Evolutionary conservation across 2,113 vertebrate genomes (phyloP), one percentile per base, ranked within the genome.

Genomic region (Thamnophis sirtalis): DNA sequence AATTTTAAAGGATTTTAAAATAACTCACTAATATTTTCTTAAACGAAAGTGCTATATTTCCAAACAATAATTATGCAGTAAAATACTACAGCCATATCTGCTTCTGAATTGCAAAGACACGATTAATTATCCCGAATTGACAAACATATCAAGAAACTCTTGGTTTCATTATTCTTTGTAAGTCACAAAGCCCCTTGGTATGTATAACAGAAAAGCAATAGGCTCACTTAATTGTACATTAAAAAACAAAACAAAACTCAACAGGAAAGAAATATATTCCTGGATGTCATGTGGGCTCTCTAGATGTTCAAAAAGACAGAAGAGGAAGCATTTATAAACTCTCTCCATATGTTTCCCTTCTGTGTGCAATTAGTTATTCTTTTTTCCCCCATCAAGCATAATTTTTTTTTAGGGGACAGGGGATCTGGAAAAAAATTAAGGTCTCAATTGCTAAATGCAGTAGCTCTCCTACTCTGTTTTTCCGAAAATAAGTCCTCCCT

Each of bases 121-220:
- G n/a, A 3, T 94, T 96, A 94, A 93, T 96, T 95, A 90, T 15
- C 92, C 93, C 93, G 95, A 95, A 93, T 94, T 63, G 94, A 38
- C 4, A 48, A 22, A 87, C 0, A 48, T n/a, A 86, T 94, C 86
- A 93, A 95, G 68, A 1, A 1, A 13, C 87, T 95, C 9, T 93
- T 85, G 90, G 17, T 38, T 19, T 50, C 43, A 88, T 10, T 89
- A 54, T 86, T 92, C 94, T 87, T 96, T 95, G 22, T 92, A 92
- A 68, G 17, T 91, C 73, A 21, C 22, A 93, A 60, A 91, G 11
- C 2, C 0, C 8, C 86, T 63, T 43, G 54, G 91, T 89, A 84
- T 93, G 8, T 43, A 9, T 3, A 58, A 28, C n/a, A 50, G 3
- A 93, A 50, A 2, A 58, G 21, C 90, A 94, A 94, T 38, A 43